phyloP scores from a whole-genome alignment of 1,140 invertebrate genomes.

The Drosophila repletoides region DNA sequence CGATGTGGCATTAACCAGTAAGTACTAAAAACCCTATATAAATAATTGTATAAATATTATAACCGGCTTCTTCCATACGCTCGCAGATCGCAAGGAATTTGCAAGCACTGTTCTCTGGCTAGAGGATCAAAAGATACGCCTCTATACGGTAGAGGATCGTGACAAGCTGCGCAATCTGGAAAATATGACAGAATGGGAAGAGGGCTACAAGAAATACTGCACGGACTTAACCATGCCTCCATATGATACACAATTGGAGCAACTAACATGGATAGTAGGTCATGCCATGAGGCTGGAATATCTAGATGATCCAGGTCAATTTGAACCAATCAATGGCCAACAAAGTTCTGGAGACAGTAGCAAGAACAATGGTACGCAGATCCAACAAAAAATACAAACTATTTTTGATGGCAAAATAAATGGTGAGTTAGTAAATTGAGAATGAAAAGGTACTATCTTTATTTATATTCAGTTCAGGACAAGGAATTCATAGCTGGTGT shows the following conservation, averaged over 20 bases:
- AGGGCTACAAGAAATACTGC: conserved; percentile 90
- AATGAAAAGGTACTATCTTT: no score
- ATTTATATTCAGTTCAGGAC: conserved; percentile 88
- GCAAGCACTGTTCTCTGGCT: conserved; percentile 93
- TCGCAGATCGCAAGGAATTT: conserved; percentile 89
- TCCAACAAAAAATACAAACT: conserved; percentile 40
- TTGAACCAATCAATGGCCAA: conserved; percentile 86
- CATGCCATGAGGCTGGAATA: conserved; percentile 92
- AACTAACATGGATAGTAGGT: conserved; percentile 93
- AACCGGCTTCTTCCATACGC: conserved; percentile 16
- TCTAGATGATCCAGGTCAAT: conserved; percentile 89
- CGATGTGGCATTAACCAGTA: conserved; percentile 50
- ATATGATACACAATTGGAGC: conserved; percentile 84
- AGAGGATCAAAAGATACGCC: conserved; percentile 96
- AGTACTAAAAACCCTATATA: neutral
- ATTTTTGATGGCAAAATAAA: conserved; percentile 78
- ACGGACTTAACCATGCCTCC: conserved; percentile 87
- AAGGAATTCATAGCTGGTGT: conserved; percentile 93
- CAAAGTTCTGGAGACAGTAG: conserved; percentile 83
- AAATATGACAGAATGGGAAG: conserved; percentile 86
- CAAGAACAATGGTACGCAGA: conserved; percentile 82
- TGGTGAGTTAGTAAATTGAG: conserved; percentile 81
- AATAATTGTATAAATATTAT: no score
- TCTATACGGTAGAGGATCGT: conserved; percentile 93
- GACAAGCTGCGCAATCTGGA: conserved; percentile 85